Base-by-base conservation (phyloP, 2,797 vertebrate genomes). In the Nyctibius grandis region DNA sequence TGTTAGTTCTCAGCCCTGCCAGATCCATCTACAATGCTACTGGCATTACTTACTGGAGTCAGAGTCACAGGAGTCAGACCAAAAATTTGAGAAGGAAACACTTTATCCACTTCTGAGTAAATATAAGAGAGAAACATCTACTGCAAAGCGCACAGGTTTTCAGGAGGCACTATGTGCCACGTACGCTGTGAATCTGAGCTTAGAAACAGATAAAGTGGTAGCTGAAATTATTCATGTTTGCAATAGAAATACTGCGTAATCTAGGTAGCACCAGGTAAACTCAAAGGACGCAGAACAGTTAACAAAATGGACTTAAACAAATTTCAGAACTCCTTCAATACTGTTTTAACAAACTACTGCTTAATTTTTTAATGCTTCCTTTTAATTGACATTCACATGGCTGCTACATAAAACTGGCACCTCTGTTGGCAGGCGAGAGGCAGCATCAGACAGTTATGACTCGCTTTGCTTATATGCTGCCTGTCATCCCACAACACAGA, bases 1-100 rank as follows among this genome's bases (percentile, higher is more conserved):
- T 97, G 97, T 98, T 98, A 97, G 98, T 98, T 98, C 98, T 95
- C 85, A 65, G 78, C 89, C 95, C 98, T 97, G 98, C 98, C 98
- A 98, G 98, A 97, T 98, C 95, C 96, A 91, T 98, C 98, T 97
- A 97, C 98, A 97, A 94, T 96, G 97, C 96, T 95, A 31, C 94
- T 69, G 88, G 95, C 91, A 98, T 98, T 97, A 97, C 97, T 97
- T 98, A 97, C 97, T 97, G 97, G 92, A 98, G 96, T 94, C 95
- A 68, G 95, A 97, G 97, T 97, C 97, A 96, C 96, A 97, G 82
- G 92, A 98, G 97, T 97, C 92, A 97, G 31, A 91, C 92, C 88
- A 93, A 97, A 97, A 96, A 80, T 89, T 96, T 95, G 60, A 96
- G 95, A 91, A 95, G 82, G 95, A 91, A 96, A 95, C 18, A 67